These are phyloP conservation scores for Microcebus murinus DNA, from an alignment of 2,113 vertebrate species.

Conservation along the genomic window DNA sequence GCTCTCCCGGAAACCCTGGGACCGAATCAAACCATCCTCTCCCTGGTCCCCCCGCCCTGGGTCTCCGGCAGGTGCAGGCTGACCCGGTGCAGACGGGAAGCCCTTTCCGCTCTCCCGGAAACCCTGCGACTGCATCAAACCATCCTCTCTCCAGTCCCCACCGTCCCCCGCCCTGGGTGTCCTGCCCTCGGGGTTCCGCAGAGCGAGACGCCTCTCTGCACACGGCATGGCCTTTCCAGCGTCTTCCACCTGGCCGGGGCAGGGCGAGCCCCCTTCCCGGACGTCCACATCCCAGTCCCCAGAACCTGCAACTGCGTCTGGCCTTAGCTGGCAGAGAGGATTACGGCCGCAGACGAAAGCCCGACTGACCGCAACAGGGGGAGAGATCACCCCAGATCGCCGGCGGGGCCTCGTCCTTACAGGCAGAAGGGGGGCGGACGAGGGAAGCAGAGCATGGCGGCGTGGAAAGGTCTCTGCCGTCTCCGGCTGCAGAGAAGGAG, in stretches of 20 bases:
- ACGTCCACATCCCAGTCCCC: background rate
- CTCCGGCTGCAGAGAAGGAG: background rate
- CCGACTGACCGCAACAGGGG: background rate
- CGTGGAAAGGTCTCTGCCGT: background rate
- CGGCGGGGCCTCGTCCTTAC: background rate
- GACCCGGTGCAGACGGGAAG: background rate
- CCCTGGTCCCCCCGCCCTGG: no score
- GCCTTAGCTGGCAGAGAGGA: background rate
- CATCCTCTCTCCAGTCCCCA: background rate
- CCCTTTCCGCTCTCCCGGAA: background rate
- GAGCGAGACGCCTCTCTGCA: background rate
- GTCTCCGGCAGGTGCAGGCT: no score
- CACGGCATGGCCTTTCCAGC: background rate
- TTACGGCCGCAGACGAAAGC: background rate
- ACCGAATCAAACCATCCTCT: background rate
- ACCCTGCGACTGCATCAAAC: background rate
- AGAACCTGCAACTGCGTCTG: background rate
- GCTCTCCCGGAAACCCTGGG: background rate
- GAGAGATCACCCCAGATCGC: background rate
- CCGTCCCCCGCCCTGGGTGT: background rate
- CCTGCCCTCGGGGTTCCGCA: background rate
- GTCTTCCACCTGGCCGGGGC: background rate
- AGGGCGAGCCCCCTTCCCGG: background rate
- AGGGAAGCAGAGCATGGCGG: background rate
- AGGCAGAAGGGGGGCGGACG: background rate